Conservation (phyloP, 2,888 invertebrate genomes). For the Ischnus inquisitorius region DNA sequence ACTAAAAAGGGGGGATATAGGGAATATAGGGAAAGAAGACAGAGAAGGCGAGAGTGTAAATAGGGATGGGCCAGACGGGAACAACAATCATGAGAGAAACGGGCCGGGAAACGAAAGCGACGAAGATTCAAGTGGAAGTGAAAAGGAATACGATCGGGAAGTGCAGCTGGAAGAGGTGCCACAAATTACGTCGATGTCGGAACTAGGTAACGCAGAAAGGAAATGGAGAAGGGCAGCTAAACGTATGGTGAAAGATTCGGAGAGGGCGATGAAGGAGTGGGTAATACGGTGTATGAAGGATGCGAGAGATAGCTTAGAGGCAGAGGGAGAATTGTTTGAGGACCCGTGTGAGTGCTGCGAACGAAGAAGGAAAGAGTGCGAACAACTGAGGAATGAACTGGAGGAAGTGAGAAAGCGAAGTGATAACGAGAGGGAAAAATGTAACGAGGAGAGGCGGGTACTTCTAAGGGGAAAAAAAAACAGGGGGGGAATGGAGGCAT, state of each 20-base stretch:
- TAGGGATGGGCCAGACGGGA: too few relatives aligned
- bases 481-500: neutral
- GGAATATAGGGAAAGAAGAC: too few relatives aligned
- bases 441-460: slow-evolving; percentile 4
- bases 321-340: neutral
- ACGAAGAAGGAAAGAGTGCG: neutral
- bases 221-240: neutral
- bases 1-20: too few relatives aligned
- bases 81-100: too few relatives aligned
- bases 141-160: too few relatives aligned
- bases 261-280: neutral
- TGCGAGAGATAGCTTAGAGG: neutral
- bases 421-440: neutral
- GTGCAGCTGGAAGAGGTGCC: neutral
- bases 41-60: too few relatives aligned
- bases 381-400: neutral
- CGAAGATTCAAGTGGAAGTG: too few relatives aligned
- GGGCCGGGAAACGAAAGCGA: too few relatives aligned
- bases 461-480: neutral
- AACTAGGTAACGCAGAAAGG: neutral
- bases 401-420: neutral
- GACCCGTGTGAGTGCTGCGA: slow-evolving; percentile 3
- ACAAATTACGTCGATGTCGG: neutral
- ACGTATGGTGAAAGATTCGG: slow-evolving; percentile 6
- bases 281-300: too few relatives aligned